phyloP scores from a whole-genome alignment of 2,888 invertebrate genomes.

The Rhagonycha lutea region DNA sequence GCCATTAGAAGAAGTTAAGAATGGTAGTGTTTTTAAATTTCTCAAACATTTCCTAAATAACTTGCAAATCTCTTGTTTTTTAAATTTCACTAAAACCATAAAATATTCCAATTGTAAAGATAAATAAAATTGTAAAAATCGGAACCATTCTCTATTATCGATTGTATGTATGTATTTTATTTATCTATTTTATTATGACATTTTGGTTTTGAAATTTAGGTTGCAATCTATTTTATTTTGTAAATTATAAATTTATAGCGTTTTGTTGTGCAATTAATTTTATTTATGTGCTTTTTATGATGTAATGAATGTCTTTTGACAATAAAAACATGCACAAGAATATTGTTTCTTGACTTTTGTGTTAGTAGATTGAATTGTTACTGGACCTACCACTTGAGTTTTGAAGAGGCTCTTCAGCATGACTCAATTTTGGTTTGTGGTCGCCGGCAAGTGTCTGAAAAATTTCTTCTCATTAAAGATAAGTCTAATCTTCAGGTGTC shows the following conservation, averaged over 20 bases:
- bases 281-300: background rate
- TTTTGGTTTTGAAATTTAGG: background rate
- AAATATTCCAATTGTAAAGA: background rate
- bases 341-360: too few relatives aligned
- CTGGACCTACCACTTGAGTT: too few relatives aligned
- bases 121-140: background rate
- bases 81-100: background rate
- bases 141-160: background rate
- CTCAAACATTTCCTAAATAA: background rate
- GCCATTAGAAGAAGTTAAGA: background rate
- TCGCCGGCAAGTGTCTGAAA: too few relatives aligned
- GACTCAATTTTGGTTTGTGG: too few relatives aligned
- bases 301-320: background rate
- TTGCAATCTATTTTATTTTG: background rate
- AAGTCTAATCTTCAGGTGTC: too few relatives aligned
- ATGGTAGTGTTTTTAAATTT: background rate
- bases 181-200: background rate
- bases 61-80: background rate
- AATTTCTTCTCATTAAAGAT: too few relatives aligned
- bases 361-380: too few relatives aligned
- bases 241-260: background rate
- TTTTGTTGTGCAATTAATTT: background rate
- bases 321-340: background rate
- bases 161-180: background rate
- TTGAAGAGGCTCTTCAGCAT: too few relatives aligned